phyloP scores from a whole-genome alignment of 2,113 vertebrate genomes.

The Hipposideros armiger region DNA sequence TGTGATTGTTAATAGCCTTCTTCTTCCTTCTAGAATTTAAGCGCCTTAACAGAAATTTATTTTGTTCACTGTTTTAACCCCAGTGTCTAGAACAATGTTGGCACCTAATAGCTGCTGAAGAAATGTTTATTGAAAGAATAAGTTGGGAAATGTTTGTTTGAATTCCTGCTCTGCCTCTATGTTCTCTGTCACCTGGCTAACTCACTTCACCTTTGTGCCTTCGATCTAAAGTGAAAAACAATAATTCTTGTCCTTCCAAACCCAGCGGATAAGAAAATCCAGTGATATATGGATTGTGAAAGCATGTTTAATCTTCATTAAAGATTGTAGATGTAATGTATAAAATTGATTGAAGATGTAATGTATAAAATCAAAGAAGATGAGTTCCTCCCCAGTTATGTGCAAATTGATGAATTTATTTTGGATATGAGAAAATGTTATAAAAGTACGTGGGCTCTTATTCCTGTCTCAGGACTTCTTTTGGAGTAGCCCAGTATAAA shows the following conservation, averaged over 20 bases:
- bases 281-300: not conserved
- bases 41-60: not conserved
- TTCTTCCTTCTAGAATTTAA: not conserved
- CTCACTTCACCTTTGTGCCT: not conserved
- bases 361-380: not conserved
- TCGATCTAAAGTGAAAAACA: not conserved
- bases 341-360: not conserved
- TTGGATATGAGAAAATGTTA: not conserved
- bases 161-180: not conserved
- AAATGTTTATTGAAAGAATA: not conserved
- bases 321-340: not conserved
- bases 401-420: conserved; percentile 6
- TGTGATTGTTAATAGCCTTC: not conserved
- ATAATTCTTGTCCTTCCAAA: not conserved
- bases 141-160: not conserved
- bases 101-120: conserved; percentile 21
- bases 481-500: conserved; percentile 23
- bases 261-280: not conserved
- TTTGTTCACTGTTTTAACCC: not conserved
- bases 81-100: not conserved
- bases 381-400: not conserved
- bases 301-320: not conserved
- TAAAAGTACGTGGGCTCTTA: not conserved
- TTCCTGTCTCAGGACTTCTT: conserved; percentile 6
- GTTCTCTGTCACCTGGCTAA: not conserved